Evolutionary conservation across 2,797 vertebrate species (phyloP), one percentile per base, ranked within the genome.

Genomic region (Chelmon rostratus): DNA sequence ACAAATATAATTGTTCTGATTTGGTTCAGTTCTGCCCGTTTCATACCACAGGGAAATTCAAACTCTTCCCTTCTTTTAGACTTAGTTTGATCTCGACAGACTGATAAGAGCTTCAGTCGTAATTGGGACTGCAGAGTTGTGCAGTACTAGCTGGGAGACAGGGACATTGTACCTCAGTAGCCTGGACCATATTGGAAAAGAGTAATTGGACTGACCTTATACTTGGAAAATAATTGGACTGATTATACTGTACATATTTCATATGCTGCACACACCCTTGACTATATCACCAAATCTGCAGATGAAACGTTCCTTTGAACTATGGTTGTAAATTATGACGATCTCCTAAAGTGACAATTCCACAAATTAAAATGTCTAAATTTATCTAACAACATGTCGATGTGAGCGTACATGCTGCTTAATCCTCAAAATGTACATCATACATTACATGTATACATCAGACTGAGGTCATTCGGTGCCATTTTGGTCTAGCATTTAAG

Each of bases 171-270:
- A 73, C 12, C 46, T 66, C 65, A 23, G 23, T 25, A 52, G 49
- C 15, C 21, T 56, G 31, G 56, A 57, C 63, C 53, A 13, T 25
- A 44, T 31, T 75, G 33, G 8, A 73, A 65, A 16, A 37, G 5
- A 78, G 38, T 76, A 81, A 81, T 64, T 76, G 76, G 82, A 67
- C 68, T 67, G 79, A 87, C 72, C 68, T 73, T 67, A 59, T 23
- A 54, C 76, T 79, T 73, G 18, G 13, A 42, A 78, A 83, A 73
- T 79, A 76, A 76, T 76, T 73, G 68, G 73, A 19, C 52, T 68
- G 54, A 81, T 75, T 62, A 65, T 33, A 52, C 25, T 31, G 28
- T 31, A 31, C 28, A 82, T 44, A 59, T 76, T 84, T 68, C 35
- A 61, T 40, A 69, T 59, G 33, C 63, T 52, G 28, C 28, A 54